Conservation (phyloP, 2,797 vertebrate species). For the Enteromius viviparus region DNA sequence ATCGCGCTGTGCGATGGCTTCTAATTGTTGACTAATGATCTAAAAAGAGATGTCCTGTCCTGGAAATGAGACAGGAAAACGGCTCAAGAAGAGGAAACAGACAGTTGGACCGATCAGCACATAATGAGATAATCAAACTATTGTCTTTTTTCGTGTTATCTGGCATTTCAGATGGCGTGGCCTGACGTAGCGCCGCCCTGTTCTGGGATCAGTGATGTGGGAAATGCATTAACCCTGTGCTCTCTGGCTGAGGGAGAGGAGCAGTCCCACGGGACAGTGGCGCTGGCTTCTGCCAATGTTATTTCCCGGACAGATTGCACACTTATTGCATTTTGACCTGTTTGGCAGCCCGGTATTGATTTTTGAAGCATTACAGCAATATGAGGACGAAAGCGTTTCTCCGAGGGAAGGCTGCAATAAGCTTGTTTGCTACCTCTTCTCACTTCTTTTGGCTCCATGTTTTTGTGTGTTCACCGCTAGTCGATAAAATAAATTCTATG, state of each 20-base stretch:
- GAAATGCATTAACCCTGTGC: constrained; percentile 75
- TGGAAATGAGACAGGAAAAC: constrained; percentile 65
- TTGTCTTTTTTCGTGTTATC: constrained; percentile 60
- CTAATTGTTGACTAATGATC: constrained; percentile 55
- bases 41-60: constrained; percentile 60
- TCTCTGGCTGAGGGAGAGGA: constrained; percentile 64
- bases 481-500: constrained; percentile 58
- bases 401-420: constrained; percentile 60
- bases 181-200: constrained; percentile 53
- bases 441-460: constrained; percentile 52
- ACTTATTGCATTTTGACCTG: constrained; percentile 77
- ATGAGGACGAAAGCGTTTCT: constrained; percentile 64
- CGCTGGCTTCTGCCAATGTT: constrained; percentile 73
- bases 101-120: constrained; percentile 70
- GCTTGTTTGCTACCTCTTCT: constrained; percentile 63
- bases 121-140: constrained; percentile 72
- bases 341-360: constrained; percentile 76
- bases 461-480: constrained; percentile 32
- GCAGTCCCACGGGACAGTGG: constrained; percentile 65
- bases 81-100: constrained; percentile 64
- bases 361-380: constrained; percentile 69
- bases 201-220: constrained; percentile 67
- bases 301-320: constrained; percentile 76
- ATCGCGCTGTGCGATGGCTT: neutral
- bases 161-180: constrained; percentile 63